Percentiles rank a stretch among this genome's conserved stretches.
Evolutionary conservation across 2,113 vertebrate species (phyloP).

Genomic region (Pungitius pungitius): DNA sequence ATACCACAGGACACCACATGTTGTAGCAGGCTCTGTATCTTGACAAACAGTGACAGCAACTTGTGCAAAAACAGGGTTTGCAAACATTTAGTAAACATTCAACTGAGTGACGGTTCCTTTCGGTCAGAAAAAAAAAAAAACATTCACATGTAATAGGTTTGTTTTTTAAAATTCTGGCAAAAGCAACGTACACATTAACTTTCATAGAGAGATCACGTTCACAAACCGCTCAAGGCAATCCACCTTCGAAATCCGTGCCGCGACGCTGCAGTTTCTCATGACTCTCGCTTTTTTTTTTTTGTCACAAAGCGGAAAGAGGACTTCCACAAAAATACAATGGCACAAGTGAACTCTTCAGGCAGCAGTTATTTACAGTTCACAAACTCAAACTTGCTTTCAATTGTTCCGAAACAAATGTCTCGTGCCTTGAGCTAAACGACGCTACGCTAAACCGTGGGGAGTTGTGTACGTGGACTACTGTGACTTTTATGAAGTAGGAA

Average conservation of each 20-base stretch:
- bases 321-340: slow-evolving; percentile 36
- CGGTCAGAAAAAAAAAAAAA: slow-evolving; percentile 28
- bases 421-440: slow-evolving; percentile 25
- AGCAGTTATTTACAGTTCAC: slow-evolving; percentile 28
- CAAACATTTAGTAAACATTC: slow-evolving; percentile 79
- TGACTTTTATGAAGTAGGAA: slow-evolving; percentile 11
- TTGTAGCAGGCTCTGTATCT: slow-evolving; percentile 64
- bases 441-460: not conserved
- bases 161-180: slow-evolving; percentile 18
- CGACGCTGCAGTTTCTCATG: slow-evolving; percentile 17
- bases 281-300: slow-evolving; percentile 20
- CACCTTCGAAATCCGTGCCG: slow-evolving; percentile 1
- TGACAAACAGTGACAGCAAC: slow-evolving; percentile 66
- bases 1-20: slow-evolving; percentile 70
- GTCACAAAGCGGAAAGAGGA: slow-evolving; percentile 35
- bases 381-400: slow-evolving; percentile 18
- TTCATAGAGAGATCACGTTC: slow-evolving; percentile 56
- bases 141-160: slow-evolving; percentile 46
- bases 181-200: slow-evolving; percentile 38
- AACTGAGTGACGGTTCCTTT: slow-evolving; percentile 58
- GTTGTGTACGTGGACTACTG: not conserved
- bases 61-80: slow-evolving; percentile 71
- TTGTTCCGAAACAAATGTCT: slow-evolving; percentile 14
- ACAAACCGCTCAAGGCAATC: not conserved
- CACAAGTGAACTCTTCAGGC: slow-evolving; percentile 19